Conservation (phyloP, 2,888 invertebrate genomes). For the Sisyra nigra region DNA sequence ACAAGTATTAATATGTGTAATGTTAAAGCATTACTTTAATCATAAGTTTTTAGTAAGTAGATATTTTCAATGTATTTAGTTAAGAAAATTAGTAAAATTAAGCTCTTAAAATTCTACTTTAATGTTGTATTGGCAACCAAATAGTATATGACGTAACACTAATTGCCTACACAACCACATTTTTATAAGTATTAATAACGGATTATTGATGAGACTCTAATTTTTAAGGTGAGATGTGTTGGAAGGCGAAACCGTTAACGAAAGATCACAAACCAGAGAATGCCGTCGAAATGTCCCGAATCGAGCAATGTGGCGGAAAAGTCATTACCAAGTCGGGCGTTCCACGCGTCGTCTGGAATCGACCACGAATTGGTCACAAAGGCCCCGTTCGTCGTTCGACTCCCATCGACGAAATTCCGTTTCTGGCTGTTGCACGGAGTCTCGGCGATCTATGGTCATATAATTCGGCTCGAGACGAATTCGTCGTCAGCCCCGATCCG, state of each 20-base stretch:
- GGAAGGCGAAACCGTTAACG: slow-evolving; percentile 71
- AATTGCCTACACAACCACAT: no score
- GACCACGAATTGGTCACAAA: slow-evolving; percentile 67
- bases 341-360: slow-evolving; percentile 92
- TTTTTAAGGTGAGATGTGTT: slow-evolving; percentile 40
- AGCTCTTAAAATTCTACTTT: no score
- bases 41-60: no score
- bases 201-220: slow-evolving; percentile 6
- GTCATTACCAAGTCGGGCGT: slow-evolving; percentile 68
- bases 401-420: slow-evolving; percentile 85
- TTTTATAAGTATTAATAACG: no score
- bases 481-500: slow-evolving; percentile 95
- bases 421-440: slow-evolving; percentile 89
- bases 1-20: no score
- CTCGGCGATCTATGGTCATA: slow-evolving; percentile 97
- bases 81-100: no score
- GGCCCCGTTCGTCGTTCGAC: slow-evolving; percentile 84
- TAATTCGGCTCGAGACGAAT: slow-evolving; percentile 77
- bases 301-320: slow-evolving; percentile 68
- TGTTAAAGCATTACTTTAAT: no score
- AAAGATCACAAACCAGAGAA: slow-evolving; percentile 94
- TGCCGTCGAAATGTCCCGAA: slow-evolving; percentile 64
- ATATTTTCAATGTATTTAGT: no score
- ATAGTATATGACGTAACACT: no score
- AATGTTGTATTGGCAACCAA: no score